Conservation (phyloP, 2,888 invertebrate species). For the Clostera curtula region DNA sequence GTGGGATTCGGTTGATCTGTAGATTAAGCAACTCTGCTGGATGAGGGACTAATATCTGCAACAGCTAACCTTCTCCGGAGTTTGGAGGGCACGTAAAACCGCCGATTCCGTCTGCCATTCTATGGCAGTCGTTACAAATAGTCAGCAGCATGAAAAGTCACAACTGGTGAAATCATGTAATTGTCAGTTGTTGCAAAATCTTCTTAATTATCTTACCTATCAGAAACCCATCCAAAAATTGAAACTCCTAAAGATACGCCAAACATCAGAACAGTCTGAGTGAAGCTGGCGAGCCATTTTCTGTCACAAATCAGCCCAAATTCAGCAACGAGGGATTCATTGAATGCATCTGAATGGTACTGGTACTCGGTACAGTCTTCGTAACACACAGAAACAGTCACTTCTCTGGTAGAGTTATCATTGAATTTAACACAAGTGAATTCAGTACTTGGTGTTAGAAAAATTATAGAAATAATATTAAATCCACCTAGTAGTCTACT, state of each 20-base stretch:
- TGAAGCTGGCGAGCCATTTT: constrained; percentile 41
- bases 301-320: constrained; percentile 40
- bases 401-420: constrained; percentile 17
- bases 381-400: constrained; percentile 36
- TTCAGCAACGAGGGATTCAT: constrained; percentile 32
- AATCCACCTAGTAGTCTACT: constrained; percentile 31
- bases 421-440: constrained; percentile 33
- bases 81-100: too few relatives aligned
- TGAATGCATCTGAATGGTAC: constrained; percentile 28
- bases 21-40: too few relatives aligned
- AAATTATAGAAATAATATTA: constrained; percentile 35
- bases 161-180: too few relatives aligned
- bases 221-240: constrained; percentile 46
- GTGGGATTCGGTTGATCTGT: too few relatives aligned
- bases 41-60: too few relatives aligned
- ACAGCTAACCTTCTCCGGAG: too few relatives aligned
- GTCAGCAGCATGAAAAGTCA: too few relatives aligned
- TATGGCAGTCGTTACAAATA: too few relatives aligned
- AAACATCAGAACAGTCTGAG: constrained; percentile 40
- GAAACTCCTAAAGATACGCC: constrained; percentile 37
- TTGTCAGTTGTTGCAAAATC: too few relatives aligned
- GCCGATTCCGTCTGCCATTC: too few relatives aligned
- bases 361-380: constrained; percentile 34
- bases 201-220: constrained; percentile 68
- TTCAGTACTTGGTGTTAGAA: constrained; percentile 36